phyloP scores from a whole-genome alignment of 1,140 invertebrate genomes.

The Potamilus streckersoni region DNA sequence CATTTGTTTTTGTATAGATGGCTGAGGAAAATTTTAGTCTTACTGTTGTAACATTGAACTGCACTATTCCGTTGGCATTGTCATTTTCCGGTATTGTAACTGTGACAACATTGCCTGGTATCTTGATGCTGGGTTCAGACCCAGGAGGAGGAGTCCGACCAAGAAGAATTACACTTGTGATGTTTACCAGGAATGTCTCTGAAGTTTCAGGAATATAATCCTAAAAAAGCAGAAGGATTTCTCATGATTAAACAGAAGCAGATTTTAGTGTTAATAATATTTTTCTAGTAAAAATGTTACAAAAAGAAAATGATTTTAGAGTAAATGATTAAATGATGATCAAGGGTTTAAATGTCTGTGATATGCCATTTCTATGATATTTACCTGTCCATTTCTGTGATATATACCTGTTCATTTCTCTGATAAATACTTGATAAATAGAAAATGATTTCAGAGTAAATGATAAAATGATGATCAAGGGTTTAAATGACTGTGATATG shows the following conservation, averaged over 20 bases:
- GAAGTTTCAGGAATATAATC: conserved; percentile 56
- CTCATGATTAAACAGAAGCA: neutral
- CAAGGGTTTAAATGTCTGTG: neutral
- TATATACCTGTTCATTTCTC: no score
- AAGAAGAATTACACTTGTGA: conserved; percentile 52
- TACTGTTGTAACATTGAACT: conserved; percentile 63
- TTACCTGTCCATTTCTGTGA: no score
- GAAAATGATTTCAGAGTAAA: neutral
- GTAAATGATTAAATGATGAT: conserved; percentile 2
- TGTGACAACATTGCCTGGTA: conserved; percentile 48
- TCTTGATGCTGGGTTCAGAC: conserved; percentile 53
- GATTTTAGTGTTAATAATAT: neutral
- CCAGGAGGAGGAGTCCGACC: conserved; percentile 27
- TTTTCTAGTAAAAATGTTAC: no score
- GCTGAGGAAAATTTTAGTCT: conserved; percentile 17
- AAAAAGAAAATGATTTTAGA: neutral
- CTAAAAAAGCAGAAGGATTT: conserved; percentile 27
- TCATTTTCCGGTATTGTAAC: conserved; percentile 63
- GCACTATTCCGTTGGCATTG: conserved; percentile 59
- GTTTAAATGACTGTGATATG: neutral
- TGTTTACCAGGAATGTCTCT: conserved; percentile 62
- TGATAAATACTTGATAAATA: neutral
- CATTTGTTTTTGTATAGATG: no score
- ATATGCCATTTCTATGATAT: neutral
- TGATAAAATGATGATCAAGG: neutral